A percentile compares a stretch with the other conserved stretches of the same genome.
These are phyloP conservation scores for Takifugu bimaculatus DNA, from an alignment of 2,113 vertebrate species.

Conservation along the genomic window DNA sequence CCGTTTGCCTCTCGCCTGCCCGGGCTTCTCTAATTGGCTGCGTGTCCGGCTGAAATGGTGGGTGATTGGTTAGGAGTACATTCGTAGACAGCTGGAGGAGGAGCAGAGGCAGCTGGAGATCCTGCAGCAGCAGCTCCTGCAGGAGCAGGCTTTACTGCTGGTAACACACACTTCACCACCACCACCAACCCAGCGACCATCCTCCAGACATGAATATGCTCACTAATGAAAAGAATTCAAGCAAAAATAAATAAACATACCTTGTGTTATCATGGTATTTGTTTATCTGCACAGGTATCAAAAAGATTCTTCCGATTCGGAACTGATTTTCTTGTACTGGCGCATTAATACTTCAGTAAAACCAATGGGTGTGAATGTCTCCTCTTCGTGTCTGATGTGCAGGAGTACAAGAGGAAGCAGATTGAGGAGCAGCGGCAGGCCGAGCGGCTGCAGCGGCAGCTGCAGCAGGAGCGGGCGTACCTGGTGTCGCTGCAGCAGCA, in stretches of 20 bases:
- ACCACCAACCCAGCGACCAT: not conserved
- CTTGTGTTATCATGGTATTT: too few species aligned
- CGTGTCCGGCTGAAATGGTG: conserved; percentile 59
- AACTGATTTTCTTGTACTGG: too few species aligned
- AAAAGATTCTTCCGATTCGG: too few species aligned
- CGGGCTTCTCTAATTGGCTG: conserved; percentile 50
- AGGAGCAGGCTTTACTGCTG: conserved; percentile 99
- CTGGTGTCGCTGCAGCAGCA: conserved; percentile 93
- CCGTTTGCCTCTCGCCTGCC: conserved; percentile 15
- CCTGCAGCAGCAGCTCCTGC: conserved; percentile 98
- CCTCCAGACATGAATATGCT: not conserved
- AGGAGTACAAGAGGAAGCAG: conserved; percentile 99
- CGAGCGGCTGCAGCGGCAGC: conserved; percentile 91
- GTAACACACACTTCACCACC: conserved; percentile 69
- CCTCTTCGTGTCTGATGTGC: not conserved
- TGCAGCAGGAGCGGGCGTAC: conserved; percentile 94
- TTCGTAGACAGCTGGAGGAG: conserved; percentile 99
- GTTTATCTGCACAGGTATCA: too few species aligned
- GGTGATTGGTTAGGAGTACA: conserved; percentile 87
- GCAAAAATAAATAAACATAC: too few species aligned
- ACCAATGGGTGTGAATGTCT: not conserved
- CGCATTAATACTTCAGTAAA: too few species aligned
- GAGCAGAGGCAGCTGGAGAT: conserved; percentile 99
- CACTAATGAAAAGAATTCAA: not conserved
- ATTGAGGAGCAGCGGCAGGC: conserved; percentile 97